Evolutionary conservation across 2,113 vertebrate species (phyloP).

Genomic region (Bujurquina vittata): DNA sequence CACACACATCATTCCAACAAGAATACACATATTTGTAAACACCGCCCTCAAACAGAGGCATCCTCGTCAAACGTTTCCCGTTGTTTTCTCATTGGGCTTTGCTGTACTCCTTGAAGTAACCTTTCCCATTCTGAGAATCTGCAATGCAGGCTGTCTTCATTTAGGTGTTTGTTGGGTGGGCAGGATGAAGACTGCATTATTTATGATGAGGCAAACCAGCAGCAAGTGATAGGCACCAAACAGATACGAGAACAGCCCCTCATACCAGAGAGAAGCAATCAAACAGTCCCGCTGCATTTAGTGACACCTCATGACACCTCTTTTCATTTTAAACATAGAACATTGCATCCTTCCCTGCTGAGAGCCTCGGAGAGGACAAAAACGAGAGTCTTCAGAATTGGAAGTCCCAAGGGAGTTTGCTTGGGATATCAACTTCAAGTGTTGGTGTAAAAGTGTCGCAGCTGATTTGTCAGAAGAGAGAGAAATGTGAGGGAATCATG

Average conservation of each 20-base stretch:
- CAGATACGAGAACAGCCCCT: slow-evolving; percentile 61
- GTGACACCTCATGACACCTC: slow-evolving; percentile 61
- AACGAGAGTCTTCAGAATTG: slow-evolving; percentile 32
- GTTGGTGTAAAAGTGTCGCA: slow-evolving; percentile 46
- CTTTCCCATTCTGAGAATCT: slow-evolving; percentile 68
- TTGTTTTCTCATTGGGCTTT: slow-evolving; percentile 43
- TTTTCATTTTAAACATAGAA: slow-evolving; percentile 65
- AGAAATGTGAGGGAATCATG: slow-evolving; percentile 36
- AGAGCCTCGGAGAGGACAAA: slow-evolving; percentile 38
- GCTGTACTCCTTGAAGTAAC: slow-evolving; percentile 71
- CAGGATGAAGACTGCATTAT: slow-evolving; percentile 73
- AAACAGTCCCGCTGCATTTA: slow-evolving; percentile 59
- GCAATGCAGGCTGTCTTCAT: slow-evolving; percentile 71
- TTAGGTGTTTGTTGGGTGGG: slow-evolving; percentile 70
- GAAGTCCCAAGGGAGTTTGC: slow-evolving; percentile 35
- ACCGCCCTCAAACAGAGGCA: slow-evolving; percentile 43
- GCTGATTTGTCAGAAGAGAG: slow-evolving; percentile 53
- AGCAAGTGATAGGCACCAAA: slow-evolving; percentile 69
- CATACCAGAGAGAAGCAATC: slow-evolving; percentile 58
- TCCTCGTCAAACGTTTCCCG: slow-evolving; percentile 46
- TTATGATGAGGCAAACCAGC: slow-evolving; percentile 72
- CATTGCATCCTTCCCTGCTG: slow-evolving; percentile 42
- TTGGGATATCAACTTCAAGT: slow-evolving; percentile 18
- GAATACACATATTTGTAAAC: slow-evolving; percentile 65
- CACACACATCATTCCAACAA: slow-evolving; percentile 40